These are phyloP conservation scores for Paratilapia polleni DNA, from an alignment of 2,113 vertebrate species.

Conservation along the genomic window DNA sequence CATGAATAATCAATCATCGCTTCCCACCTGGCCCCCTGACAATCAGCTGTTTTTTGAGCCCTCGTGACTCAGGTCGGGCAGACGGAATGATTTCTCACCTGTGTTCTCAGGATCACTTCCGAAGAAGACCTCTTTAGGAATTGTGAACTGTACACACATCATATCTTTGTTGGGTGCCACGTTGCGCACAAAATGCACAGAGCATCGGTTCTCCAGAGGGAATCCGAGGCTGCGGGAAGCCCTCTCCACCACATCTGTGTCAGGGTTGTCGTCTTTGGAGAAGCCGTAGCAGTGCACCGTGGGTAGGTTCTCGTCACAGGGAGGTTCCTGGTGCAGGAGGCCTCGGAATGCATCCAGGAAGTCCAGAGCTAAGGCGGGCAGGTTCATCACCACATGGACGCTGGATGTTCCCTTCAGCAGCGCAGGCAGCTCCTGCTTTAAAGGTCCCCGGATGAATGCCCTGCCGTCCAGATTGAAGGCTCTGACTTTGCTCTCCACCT, in stretches of 20 bases:
- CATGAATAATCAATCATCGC: too few relatives aligned
- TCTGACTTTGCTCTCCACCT: conserved; percentile 83
- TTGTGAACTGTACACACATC: conserved; percentile 90
- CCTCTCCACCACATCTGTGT: conserved; percentile 82
- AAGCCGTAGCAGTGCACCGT: conserved; percentile 93
- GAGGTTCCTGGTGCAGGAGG: conserved; percentile 74
- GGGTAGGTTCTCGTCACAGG: conserved; percentile 77
- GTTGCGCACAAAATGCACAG: conserved; percentile 89
- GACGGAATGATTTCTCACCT: conserved; percentile 77
- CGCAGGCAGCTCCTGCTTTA: conserved; percentile 84
- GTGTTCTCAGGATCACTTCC: conserved; percentile 56
- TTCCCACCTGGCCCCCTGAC: too few relatives aligned
- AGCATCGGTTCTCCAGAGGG: conserved; percentile 81
- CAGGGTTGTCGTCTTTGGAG: conserved; percentile 86
- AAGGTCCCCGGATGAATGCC: conserved; percentile 87
- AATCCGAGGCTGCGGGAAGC: conserved; percentile 82
- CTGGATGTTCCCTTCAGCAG: conserved; percentile 72
- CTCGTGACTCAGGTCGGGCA: too few relatives aligned
- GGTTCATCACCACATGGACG: conserved; percentile 93
- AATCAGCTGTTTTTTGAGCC: too few relatives aligned
- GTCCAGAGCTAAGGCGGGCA: conserved; percentile 91
- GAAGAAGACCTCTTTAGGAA: conserved; percentile 86
- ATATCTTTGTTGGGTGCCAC: conserved; percentile 98
- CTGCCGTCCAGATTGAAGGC: conserved; percentile 92
- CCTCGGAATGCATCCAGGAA: conserved; percentile 89